These are phyloP conservation scores for Leptinotarsa texana DNA, from an alignment of 1,140 invertebrate genomes.

Conservation along the genomic window DNA sequence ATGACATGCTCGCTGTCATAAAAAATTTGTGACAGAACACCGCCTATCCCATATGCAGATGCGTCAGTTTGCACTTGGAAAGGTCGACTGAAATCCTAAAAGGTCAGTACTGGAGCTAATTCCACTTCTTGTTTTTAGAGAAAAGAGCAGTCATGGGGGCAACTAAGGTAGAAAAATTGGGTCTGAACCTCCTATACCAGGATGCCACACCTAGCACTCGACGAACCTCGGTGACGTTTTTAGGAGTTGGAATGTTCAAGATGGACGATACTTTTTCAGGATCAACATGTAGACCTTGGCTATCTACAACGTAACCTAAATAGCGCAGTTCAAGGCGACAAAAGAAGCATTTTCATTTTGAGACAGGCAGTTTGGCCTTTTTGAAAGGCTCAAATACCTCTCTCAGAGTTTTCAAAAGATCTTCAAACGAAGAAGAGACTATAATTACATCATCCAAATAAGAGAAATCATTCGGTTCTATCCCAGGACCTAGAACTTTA, in stretches of 20 bases:
- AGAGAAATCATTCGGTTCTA: too few species aligned
- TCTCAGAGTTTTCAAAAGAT: too few species aligned
- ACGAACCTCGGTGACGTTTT: slow-evolving; percentile 34
- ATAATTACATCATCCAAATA: too few species aligned
- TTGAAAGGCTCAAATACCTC: too few species aligned
- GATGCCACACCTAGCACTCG: slow-evolving; percentile 34
- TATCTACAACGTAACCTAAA: too few species aligned
- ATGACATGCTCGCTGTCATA: slow-evolving; percentile 11
- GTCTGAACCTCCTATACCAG: slow-evolving; percentile 50
- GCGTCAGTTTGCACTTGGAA: slow-evolving; percentile 41
- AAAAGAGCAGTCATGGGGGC: slow-evolving; percentile 51
- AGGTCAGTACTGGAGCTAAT: slow-evolving; percentile 26
- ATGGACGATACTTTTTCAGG: slow-evolving; percentile 42
- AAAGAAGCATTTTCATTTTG: too few species aligned
- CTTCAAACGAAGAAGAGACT: too few species aligned
- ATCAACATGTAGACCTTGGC: not conserved
- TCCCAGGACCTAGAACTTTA: too few species aligned
- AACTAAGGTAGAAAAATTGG: slow-evolving; percentile 49
- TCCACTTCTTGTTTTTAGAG: not conserved
- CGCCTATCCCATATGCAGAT: slow-evolving; percentile 36
- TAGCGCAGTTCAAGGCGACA: too few species aligned
- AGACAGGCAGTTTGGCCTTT: too few species aligned
- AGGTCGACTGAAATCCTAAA: slow-evolving; percentile 22
- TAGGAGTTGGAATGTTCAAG: slow-evolving; percentile 46
- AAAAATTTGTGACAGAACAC: slow-evolving; percentile 4